Evolutionary conservation across 2,797 vertebrate species (phyloP).

Genomic region (Dromococcyx pavoninus): DNA sequence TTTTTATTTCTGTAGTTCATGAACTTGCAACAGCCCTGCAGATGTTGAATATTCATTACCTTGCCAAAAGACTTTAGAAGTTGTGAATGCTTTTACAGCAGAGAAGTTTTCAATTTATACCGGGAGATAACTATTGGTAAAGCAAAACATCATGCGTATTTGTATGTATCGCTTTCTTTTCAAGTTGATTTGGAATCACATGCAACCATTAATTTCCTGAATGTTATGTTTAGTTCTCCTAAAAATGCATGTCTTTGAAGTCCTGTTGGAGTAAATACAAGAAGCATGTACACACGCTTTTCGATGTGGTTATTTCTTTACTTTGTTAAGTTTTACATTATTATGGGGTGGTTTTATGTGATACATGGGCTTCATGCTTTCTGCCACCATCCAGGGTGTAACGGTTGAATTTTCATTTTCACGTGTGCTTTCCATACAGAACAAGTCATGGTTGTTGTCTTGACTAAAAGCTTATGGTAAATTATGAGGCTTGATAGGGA

Average conservation of each 20-base stretch:
- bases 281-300: neutral
- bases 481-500: neutral
- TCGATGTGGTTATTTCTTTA: neutral
- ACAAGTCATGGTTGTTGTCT: neutral
- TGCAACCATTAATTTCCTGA: neutral
- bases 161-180: neutral
- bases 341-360: neutral
- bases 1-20: constrained; percentile 49
- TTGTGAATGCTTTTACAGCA: neutral
- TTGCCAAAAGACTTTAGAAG: constrained; percentile 5
- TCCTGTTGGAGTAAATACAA: neutral
- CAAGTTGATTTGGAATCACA: neutral
- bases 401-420: neutral
- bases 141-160: neutral
- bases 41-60: constrained; percentile 3
- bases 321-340: neutral
- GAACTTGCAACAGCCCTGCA: constrained; percentile 35
- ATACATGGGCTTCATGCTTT: neutral
- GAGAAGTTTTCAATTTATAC: neutral
- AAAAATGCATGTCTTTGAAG: neutral
- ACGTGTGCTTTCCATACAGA: neutral
- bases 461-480: neutral
- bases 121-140: neutral
- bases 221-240: neutral
- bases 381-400: neutral